phyloP scores from a whole-genome alignment of 2,113 vertebrate species.

The Eubucco bourcierii region DNA sequence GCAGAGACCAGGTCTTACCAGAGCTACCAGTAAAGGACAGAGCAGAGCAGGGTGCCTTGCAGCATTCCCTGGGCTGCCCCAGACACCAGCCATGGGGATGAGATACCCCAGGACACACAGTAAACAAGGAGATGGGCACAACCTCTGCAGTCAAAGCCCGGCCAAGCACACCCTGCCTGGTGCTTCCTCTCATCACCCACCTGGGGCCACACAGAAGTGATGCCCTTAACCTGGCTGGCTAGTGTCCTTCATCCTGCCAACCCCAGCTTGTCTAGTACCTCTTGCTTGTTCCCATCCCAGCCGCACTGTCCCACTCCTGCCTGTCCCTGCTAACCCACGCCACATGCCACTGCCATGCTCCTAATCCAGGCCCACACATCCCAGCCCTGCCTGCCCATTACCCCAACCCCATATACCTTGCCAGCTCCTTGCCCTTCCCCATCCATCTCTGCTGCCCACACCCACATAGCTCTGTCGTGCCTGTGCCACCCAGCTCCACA shows the following conservation, averaged over 20 bases:
- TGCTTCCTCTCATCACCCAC: not conserved
- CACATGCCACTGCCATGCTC: not conserved
- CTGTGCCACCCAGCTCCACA: not conserved
- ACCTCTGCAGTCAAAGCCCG: not conserved
- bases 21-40: not conserved
- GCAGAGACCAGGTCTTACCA: fast-evolving
- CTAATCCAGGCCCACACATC: not conserved
- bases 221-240: not conserved
- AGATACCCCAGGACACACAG: not conserved
- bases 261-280: not conserved
- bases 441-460: not conserved
- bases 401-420: not conserved
- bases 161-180: fast-evolving
- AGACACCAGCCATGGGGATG: not conserved
- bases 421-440: not conserved
- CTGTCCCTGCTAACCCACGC: not conserved
- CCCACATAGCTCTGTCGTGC: not conserved
- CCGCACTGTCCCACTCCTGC: not conserved
- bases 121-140: not conserved
- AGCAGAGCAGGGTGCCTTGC: not conserved
- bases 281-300: not conserved
- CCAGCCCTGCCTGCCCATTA: not conserved
- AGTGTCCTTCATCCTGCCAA: not conserved
- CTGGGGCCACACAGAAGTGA: not conserved
- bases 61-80: not conserved